Evolutionary conservation across 1,140 invertebrate genomes (phyloP), one percentile per base, ranked within the genome.

Genomic region (Tetramorium alpestre): DNA sequence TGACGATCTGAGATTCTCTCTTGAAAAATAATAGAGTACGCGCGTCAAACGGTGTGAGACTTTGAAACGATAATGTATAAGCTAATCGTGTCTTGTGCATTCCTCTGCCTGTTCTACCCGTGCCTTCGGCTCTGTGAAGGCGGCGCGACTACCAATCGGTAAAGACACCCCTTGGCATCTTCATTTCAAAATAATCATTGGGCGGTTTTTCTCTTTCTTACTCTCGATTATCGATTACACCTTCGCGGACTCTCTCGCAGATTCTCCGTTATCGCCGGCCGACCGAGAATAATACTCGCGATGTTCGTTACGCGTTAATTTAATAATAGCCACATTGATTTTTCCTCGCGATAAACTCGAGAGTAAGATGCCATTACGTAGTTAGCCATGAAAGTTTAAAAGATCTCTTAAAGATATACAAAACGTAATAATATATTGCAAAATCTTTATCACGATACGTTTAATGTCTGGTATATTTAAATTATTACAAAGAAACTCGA

Each of bases 111-210:
- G 65, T 87, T 91, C 3, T 41, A 84, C 85, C 86, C 56, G 49
- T 60, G 86, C 22, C 67, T 90, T 44, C 56, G 44, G 13, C 67
- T 25, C 41, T 88, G 77, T 38, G 38, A 80, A n/a, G 64, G 70
- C 3, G 58, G 38, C n/a, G 18, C 76, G 10, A 89, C 56, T 75
- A 38, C 58, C 67, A 89, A 91, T 67, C 89, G 93, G 91, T 93
- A 90, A 90, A 86, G 38, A 33, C 6, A 49, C n/a, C 44, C 38
- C 13, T 51, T 22, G 60, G 1, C 38, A 25, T 54, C 25, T 1
- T 1, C 44, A 51, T 38, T 72, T n/a, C 16, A 62, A 51, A 49
- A 16, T 49, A 69, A 69, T n/a, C n/a, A 22, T 64, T 18, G 13
- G 28, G 0, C 62, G 1, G 7, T 28, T 22, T 18, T 11, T 22